phyloP scores from a whole-genome alignment of 2,113 vertebrate species.

The Aldabrachelys gigantea region DNA sequence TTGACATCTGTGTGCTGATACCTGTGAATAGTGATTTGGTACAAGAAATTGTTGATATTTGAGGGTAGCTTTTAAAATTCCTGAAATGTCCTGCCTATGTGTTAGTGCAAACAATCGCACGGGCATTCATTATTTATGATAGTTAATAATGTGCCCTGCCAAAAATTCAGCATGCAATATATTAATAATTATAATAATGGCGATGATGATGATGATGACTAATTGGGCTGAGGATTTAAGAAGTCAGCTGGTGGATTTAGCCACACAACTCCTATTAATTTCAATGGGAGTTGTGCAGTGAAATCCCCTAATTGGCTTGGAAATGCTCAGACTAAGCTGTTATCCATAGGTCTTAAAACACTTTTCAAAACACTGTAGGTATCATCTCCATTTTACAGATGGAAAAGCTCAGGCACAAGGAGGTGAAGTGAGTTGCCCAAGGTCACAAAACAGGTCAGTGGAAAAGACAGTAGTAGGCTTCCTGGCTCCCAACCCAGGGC shows the following conservation, averaged over 20 bases:
- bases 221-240: neutral
- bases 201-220: neutral
- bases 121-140: neutral
- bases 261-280: neutral
- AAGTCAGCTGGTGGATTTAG: neutral
- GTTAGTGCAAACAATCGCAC: neutral
- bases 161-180: constrained; percentile 2
- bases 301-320: neutral
- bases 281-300: neutral
- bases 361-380: neutral
- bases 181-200: neutral
- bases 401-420: neutral
- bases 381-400: neutral
- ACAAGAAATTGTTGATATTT: neutral
- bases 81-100: neutral
- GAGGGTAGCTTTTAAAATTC: neutral
- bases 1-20: constrained; percentile 9
- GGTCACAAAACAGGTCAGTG: neutral
- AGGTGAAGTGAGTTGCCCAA: neutral
- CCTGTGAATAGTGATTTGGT: neutral
- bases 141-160: neutral
- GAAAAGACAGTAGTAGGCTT: accelerated
- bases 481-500: neutral
- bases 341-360: neutral
- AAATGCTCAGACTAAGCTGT: neutral